phyloP scores from a whole-genome alignment of 2,888 invertebrate species.

The Alloplasta piceator region DNA sequence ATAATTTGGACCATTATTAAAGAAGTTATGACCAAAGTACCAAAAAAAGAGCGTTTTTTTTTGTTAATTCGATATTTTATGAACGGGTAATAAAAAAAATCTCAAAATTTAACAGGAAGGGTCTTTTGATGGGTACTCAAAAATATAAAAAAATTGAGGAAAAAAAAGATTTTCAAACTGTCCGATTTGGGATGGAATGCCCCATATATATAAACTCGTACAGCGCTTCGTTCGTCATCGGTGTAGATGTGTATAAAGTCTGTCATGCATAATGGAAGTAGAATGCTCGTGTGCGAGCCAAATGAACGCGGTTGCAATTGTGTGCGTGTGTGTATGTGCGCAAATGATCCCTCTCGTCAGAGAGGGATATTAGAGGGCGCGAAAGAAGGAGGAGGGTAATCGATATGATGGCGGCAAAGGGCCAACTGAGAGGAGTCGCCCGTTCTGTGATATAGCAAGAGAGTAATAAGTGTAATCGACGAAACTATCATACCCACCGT shows the following conservation, averaged over 20 bases:
- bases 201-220: not conserved
- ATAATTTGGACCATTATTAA: too few relatives aligned
- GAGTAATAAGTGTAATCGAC: conserved; percentile 42
- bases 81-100: too few relatives aligned
- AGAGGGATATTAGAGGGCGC: not conserved
- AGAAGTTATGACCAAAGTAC: too few relatives aligned
- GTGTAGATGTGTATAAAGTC: conserved; percentile 22
- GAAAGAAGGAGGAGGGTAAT: conserved; percentile 41
- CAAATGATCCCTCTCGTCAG: not conserved
- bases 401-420: conserved; percentile 37
- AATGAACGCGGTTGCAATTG: not conserved
- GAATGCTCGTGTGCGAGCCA: conserved; percentile 34
- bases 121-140: too few relatives aligned
- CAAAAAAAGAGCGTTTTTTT: too few relatives aligned
- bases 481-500: conserved; percentile 22
- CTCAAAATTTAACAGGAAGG: too few relatives aligned
- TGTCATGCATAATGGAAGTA: conserved; percentile 51
- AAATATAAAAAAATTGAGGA: too few relatives aligned
- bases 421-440: conserved; percentile 20
- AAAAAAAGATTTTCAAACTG: too few relatives aligned
- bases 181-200: too few relatives aligned
- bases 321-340: not conserved
- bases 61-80: too few relatives aligned
- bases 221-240: conserved; percentile 1
- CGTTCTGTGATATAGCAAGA: conserved; percentile 32